phyloP scores from a whole-genome alignment of 2,113 vertebrate genomes.

The Origma solitaria region DNA sequence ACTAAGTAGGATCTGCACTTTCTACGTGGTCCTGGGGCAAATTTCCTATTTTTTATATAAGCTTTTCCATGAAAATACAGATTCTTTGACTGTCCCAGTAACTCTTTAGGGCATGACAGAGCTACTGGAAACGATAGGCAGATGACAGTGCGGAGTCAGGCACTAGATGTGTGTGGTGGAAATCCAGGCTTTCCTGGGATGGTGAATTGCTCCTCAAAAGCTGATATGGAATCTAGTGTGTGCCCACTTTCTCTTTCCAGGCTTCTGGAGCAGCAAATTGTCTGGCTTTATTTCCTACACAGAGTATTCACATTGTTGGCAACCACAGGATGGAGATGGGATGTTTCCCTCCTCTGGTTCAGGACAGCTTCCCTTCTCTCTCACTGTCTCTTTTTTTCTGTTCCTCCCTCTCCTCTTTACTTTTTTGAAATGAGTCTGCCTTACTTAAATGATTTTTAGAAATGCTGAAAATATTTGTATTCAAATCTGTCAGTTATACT shows the following conservation, averaged over 20 bases:
- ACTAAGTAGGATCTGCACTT: background rate
- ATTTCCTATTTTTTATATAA: background rate
- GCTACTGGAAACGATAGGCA: background rate
- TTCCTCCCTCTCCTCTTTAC: rapidly evolving
- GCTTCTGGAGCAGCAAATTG: background rate
- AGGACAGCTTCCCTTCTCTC: background rate
- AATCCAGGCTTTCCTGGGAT: background rate
- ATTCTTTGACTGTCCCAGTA: background rate
- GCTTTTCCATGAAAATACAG: background rate
- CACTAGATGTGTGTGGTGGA: background rate
- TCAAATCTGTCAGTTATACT: background rate
- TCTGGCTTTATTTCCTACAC: background rate
- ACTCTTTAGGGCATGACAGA: background rate
- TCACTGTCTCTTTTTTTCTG: rapidly evolving
- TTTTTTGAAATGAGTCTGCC: background rate
- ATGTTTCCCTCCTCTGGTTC: background rate
- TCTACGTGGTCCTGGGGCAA: background rate
- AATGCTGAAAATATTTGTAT: background rate
- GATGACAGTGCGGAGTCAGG: background rate
- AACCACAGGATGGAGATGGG: background rate
- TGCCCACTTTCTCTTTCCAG: background rate
- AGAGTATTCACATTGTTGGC: background rate
- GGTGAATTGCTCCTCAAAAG: background rate
- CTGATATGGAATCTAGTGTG: rapidly evolving
- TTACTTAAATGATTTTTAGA: background rate